Conservation (phyloP, 2,888 invertebrate species). For the Ophraella communa region DNA sequence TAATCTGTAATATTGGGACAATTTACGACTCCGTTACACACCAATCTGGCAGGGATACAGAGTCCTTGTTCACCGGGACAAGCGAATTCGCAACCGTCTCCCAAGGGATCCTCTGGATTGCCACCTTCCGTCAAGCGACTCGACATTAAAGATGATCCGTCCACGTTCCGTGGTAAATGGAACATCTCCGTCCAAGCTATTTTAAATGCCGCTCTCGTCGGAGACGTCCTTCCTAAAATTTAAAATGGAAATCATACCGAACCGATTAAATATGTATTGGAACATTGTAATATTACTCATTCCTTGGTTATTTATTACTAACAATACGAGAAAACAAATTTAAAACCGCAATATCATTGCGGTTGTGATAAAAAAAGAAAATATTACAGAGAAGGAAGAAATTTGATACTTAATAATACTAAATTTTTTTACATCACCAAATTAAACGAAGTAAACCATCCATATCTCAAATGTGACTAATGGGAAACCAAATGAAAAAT, state of each 20-base stretch:
- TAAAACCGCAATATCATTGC: no score
- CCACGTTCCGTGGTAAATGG: conserved; percentile 83
- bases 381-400: no score
- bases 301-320: no score
- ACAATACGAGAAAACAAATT: no score
- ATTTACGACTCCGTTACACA: conserved; percentile 88
- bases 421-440: no score
- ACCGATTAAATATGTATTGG: neutral
- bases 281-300: neutral
- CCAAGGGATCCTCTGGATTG: conserved; percentile 53
- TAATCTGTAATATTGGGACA: conserved; percentile 75
- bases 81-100: conserved; percentile 80
- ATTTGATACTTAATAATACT: no score
- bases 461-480: no score
- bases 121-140: conserved; percentile 74
- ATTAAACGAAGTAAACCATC: no score
- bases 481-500: no score
- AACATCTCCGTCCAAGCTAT: conserved; percentile 90
- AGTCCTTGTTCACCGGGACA: conserved; percentile 85
- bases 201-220: conserved; percentile 84
- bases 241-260: conserved; percentile 44
- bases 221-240: conserved; percentile 75
- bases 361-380: no score
- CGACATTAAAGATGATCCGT: conserved; percentile 77
- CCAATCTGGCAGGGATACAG: conserved; percentile 82